Evolutionary conservation across 1,140 invertebrate genomes (phyloP), one percentile per base, ranked within the genome.

Genomic region (Anastrepha obliqua): DNA sequence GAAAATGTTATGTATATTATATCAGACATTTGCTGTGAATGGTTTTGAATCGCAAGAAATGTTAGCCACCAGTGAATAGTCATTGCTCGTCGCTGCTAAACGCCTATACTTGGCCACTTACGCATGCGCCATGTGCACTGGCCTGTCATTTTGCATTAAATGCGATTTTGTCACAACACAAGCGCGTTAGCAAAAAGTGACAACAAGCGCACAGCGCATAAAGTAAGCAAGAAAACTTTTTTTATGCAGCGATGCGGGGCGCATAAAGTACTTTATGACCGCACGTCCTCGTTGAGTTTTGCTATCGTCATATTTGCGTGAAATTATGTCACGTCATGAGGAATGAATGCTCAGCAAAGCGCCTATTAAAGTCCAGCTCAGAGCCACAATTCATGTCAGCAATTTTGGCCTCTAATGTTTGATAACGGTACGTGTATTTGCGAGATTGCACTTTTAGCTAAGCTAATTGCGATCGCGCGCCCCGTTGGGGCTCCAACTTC

Each of bases 251-350:
- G n/a, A 20, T 47, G 74, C 47, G 4, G 2, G 17, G 47, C 17
- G 47, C 11, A 8, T 6, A 78, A 51, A 47, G 17, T 51, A n/a
- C 70, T 78, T 78, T 51, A 78, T 78, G n/a, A 17, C 44, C 11
- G 47, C 70, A 29, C 29, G 85, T 85, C 85, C 44, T 42, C 85
- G 8, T 44, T 86, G 55, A n/a, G 58, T 62, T 60, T 62, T 86
- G 51, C 39, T 60, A 86, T 60, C 62, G 85, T 86, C 85, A 86
- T 86, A 86, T 86, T 86, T 86, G 85, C 39, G 85, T 86, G 85
- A 60, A 86, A 86, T 86, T 86, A 86, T 86, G 85, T 86, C 85
- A 86, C 42, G 85, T 86, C 39, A 60, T 42, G 58, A 60, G 8
- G 58, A 29, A 29, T 29, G 85, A 86, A 60, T 86, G 51, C 62